phyloP scores from a whole-genome alignment of 2,113 vertebrate genomes.

The Felis chaus region DNA sequence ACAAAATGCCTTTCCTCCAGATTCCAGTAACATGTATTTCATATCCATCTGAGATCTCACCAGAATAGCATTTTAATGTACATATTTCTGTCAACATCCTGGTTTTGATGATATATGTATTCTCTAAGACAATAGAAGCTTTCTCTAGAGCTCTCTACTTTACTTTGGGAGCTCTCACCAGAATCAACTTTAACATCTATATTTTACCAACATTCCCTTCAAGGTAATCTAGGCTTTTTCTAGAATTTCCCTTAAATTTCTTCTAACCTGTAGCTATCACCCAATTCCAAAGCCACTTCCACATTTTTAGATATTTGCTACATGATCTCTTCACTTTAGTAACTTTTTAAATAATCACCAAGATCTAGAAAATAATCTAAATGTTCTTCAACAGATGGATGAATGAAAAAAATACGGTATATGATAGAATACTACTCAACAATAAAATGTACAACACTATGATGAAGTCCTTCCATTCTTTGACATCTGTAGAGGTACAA shows the following conservation, averaged over 20 bases:
- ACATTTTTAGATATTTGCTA: not conserved
- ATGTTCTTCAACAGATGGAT: not conserved
- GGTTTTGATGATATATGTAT: not conserved
- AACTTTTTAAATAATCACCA: not conserved
- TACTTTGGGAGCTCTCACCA: not conserved
- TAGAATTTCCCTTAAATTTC: not conserved
- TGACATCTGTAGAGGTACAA: not conserved
- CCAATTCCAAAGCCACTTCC: not conserved
- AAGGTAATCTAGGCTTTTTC: not conserved
- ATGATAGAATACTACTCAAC: not conserved
- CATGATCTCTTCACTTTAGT: not conserved
- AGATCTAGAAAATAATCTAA: not conserved
- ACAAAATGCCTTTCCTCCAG: not conserved
- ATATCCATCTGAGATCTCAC: not conserved
- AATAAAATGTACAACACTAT: not conserved
- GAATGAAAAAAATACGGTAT: not conserved
- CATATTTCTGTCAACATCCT: not conserved
- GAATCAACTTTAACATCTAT: not conserved
- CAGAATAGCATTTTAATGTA: not conserved
- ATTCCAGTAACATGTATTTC: not conserved
- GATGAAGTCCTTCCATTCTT: not conserved
- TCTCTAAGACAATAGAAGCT: not conserved
- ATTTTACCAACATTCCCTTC: not conserved
- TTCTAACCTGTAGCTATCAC: not conserved
- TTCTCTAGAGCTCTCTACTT: not conserved